Percentiles rank a stretch among this genome's conserved stretches.
Evolutionary conservation across 2,113 vertebrate genomes (phyloP).

Genomic region (Eublepharis macularius): DNA sequence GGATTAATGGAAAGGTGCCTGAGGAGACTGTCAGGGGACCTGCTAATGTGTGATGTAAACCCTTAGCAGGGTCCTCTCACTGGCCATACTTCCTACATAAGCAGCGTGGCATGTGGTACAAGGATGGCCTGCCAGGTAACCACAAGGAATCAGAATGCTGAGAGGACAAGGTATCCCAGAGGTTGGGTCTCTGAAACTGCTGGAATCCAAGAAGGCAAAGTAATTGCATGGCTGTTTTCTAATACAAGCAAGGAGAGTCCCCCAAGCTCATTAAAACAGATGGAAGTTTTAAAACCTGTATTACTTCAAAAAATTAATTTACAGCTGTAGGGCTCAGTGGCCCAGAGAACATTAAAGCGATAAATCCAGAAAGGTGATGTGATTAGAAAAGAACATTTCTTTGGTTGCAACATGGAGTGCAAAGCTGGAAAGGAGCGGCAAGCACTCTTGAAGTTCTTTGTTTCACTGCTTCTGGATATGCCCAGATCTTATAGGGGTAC

Average conservation of each 20-base stretch:
- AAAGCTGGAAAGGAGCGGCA: constrained; percentile 33
- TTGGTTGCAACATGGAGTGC: constrained; percentile 55
- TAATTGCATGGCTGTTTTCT: constrained; percentile 72
- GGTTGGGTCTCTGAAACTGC: constrained; percentile 48
- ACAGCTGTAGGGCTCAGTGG: constrained; percentile 71
- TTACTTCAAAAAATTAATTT: constrained; percentile 77
- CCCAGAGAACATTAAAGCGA: constrained; percentile 75
- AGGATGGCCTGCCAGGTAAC: constrained; percentile 53
- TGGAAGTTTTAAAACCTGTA: constrained; percentile 74
- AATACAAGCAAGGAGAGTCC: constrained; percentile 73
- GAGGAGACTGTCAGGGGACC: constrained; percentile 63
- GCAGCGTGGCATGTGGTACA: constrained; percentile 50
- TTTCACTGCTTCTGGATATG: constrained; percentile 32
- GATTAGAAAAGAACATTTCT: constrained; percentile 63
- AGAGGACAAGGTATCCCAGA: constrained; percentile 55
- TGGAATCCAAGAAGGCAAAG: constrained; percentile 66
- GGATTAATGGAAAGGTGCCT: constrained; percentile 72
- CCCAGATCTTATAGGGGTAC: constrained; percentile 45
- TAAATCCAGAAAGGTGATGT: constrained; percentile 69
- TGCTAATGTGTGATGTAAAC: constrained; percentile 64
- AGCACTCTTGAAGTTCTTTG: background rate
- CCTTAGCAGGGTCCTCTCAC: constrained; percentile 54
- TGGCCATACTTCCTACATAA: constrained; percentile 54
- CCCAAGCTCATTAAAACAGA: constrained; percentile 76
- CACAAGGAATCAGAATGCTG: constrained; percentile 54